Evolutionary conservation across 1,140 invertebrate species (phyloP), one percentile per base, ranked within the genome.

Genomic region (Microplitis demolitor): DNA sequence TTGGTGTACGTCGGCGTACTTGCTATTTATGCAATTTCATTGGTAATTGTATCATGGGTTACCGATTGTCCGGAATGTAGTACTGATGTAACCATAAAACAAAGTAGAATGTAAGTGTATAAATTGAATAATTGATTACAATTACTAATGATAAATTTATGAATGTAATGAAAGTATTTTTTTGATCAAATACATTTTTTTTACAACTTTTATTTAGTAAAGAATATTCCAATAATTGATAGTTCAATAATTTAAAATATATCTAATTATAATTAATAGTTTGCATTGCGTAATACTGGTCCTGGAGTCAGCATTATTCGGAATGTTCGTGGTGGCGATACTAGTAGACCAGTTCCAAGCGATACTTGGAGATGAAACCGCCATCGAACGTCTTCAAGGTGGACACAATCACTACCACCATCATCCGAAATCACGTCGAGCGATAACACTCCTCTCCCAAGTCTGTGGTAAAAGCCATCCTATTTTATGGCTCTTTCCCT

Each of bases 311-410:
- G 88, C 92, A 4, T 84, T 97, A 14, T 97, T 97, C 88, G 96
- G 95, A 24, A 90, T 97, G 78, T 97, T 97, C 87, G 95, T 97
- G 2, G 87, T 95, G 61, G 95, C 94, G 56, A 97, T 97, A 75
- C 91, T 96, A 76, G 92, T 95, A 81, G 96, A 97, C 89, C 96
- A 97, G 87, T 90, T 97, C 75, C 91, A 93, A 83, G 94, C 95
- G 13, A 95, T 97, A 74, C 88, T 95, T 56, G 91, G 90, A 69
- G 94, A 96, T 79, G 93, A 95, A 83, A 96, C 94, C 16, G 91
- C 92, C 4, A 90, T 96, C 11, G 95, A 97, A 87, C 91, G 93
- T 78, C 83, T 91, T 73, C 93, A 95, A 86, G 90, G 91, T 72
- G 66, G 68, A 31, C 75, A 75, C 24, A 90, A 90, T 81, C 92